Conservation (phyloP, 2,797 vertebrate genomes). For the Columba guinea region DNA sequence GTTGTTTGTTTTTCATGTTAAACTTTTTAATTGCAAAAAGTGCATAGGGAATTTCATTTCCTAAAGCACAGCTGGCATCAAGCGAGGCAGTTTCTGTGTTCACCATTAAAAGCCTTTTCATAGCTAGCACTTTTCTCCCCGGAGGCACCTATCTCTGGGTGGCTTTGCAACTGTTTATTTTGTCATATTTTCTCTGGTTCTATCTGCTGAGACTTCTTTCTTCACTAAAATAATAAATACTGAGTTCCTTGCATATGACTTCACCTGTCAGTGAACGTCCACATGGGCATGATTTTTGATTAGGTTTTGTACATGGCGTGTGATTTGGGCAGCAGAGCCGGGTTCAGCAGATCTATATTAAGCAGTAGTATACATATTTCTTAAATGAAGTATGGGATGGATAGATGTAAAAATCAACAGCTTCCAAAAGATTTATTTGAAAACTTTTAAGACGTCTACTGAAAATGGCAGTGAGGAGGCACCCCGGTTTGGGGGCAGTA, state of each 20-base stretch:
- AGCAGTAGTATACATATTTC: background rate
- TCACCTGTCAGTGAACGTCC: background rate
- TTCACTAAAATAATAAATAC: background rate
- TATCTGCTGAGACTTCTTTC: background rate
- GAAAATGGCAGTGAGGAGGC: background rate
- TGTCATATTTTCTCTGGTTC: background rate
- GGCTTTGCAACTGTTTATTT: background rate
- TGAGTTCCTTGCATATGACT: background rate
- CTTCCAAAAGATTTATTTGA: background rate
- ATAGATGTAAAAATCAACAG: background rate
- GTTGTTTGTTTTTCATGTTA: background rate
- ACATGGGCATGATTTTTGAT: background rate
- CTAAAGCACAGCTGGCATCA: background rate
- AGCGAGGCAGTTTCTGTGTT: background rate
- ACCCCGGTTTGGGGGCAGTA: background rate
- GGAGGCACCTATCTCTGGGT: background rate
- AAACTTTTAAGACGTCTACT: background rate
- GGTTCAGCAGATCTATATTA: background rate
- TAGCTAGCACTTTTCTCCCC: background rate
- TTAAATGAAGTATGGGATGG: background rate
- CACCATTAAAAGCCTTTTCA: background rate
- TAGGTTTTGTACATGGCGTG: background rate
- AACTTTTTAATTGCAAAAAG: background rate
- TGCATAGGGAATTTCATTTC: background rate
- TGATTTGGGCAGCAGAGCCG: background rate